Percentiles rank a stretch among this genome's conserved stretches.
Evolutionary conservation across 2,113 vertebrate genomes (phyloP).

Genomic region (Forbesichthys agassizii): DNA sequence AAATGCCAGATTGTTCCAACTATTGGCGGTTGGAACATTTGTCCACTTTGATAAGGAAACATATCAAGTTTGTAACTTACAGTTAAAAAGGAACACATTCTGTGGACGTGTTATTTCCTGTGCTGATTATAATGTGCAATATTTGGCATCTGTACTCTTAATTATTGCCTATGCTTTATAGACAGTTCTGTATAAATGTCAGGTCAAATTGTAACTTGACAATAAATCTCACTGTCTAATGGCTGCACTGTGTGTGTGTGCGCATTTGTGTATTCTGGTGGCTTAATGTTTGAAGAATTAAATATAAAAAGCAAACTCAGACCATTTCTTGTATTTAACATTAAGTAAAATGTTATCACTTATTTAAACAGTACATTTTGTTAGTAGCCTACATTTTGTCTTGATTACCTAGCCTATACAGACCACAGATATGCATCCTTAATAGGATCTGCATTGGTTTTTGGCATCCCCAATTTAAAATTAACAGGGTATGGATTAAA

Average conservation of each 20-base stretch:
- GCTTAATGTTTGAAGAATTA: conserved; percentile 43
- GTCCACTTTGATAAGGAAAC: neutral
- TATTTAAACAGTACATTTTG: neutral
- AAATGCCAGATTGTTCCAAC: neutral
- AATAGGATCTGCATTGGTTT: no score
- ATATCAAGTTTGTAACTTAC: neutral
- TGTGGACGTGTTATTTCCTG: neutral
- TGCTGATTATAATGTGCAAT: conserved; percentile 57
- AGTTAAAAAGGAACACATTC: neutral
- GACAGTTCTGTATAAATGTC: conserved; percentile 47
- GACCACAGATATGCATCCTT: no score
- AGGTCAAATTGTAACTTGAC: no score
- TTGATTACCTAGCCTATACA: neutral
- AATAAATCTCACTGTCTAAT: conserved; percentile 42
- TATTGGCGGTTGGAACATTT: neutral
- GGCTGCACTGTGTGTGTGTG: conserved; percentile 49
- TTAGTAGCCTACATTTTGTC: neutral
- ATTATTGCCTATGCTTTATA: conserved; percentile 55
- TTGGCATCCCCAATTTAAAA: no score
- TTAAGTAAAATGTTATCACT: neutral
- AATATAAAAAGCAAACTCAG: conserved; percentile 33
- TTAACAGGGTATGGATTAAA: no score
- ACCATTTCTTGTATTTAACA: neutral
- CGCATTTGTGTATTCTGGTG: neutral
- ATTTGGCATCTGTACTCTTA: conserved; percentile 57